Evolutionary conservation across 2,797 vertebrate genomes (phyloP).

Genomic region (Cyclura pinguis): DNA sequence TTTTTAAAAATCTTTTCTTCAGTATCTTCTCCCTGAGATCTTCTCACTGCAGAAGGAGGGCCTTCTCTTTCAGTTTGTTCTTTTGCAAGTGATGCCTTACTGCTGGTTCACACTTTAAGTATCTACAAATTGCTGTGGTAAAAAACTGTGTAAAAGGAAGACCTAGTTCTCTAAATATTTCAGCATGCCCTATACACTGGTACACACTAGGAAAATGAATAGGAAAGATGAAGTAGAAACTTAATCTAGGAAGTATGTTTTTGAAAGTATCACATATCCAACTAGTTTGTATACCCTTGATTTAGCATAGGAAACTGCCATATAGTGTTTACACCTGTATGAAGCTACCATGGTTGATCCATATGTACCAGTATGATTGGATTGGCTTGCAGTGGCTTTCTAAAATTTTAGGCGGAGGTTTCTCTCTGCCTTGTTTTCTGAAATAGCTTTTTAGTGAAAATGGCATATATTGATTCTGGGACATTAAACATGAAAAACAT

Average conservation of each 20-base stretch:
- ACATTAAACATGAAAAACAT: not conserved
- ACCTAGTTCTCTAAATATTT: not conserved
- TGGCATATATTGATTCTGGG: not conserved
- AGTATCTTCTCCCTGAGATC: not conserved
- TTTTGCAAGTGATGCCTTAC: not conserved
- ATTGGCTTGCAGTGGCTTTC: not conserved
- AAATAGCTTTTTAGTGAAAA: not conserved
- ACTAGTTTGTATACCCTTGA: not conserved
- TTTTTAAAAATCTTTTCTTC: not conserved
- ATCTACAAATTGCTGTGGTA: not conserved
- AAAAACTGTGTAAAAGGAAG: not conserved
- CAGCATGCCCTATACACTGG: not conserved
- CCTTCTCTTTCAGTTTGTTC: not conserved
- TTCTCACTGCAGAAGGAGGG: not conserved
- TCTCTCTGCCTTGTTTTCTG: not conserved
- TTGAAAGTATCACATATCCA: not conserved
- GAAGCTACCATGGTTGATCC: not conserved
- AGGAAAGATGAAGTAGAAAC: not conserved
- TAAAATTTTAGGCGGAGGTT: not conserved
- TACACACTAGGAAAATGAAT: not conserved
- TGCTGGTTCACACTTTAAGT: not conserved
- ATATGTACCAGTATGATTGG: not conserved
- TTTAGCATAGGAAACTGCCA: not conserved
- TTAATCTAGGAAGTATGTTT: not conserved
- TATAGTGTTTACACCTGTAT: not conserved